Evolutionary conservation across 1,140 invertebrate species (phyloP).

Genomic region (Megalonaias nervosa): DNA sequence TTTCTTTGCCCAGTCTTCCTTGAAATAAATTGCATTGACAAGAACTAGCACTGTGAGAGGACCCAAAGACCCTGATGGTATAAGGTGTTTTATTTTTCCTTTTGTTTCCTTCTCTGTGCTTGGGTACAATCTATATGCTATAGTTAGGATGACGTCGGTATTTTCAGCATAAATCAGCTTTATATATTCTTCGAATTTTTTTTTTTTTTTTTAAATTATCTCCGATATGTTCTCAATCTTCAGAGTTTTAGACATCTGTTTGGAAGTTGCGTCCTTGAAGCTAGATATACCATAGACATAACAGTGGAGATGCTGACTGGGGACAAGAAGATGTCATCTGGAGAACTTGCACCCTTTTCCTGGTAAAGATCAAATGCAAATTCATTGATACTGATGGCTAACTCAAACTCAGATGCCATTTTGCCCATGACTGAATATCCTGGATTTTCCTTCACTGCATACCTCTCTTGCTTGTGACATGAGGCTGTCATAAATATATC

Average conservation of each 20-base stretch:
- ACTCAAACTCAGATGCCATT: neutral
- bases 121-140: constrained; percentile 18
- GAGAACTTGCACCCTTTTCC: no score
- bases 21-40: constrained; percentile 85
- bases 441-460: no score
- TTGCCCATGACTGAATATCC: neutral
- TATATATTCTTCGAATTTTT: constrained; percentile 5
- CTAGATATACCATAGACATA: constrained; percentile 28
- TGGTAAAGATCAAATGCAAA: constrained; percentile 17
- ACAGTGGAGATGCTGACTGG: constrained; percentile 17
- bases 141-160: constrained; percentile 1
- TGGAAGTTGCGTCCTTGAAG: constrained; percentile 15
- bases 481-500: no score
- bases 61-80: constrained; percentile 72
- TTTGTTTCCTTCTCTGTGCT: constrained; percentile 74
- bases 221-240: constrained; percentile 12
- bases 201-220: constrained; percentile 5
- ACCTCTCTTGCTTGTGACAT: no score
- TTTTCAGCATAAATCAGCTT: constrained; percentile 8
- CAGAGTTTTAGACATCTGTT: constrained; percentile 19
- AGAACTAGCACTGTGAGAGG: constrained; percentile 78
- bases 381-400: constrained; percentile 7
- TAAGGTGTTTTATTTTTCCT: constrained; percentile 77
- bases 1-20: constrained; percentile 81
- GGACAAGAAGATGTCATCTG: constrained; percentile 19